Percentiles rank a stretch among this genome's conserved stretches.
phyloP scores from a whole-genome alignment of 92 coral and sea anemone species.

The Actinostola sp. region DNA sequence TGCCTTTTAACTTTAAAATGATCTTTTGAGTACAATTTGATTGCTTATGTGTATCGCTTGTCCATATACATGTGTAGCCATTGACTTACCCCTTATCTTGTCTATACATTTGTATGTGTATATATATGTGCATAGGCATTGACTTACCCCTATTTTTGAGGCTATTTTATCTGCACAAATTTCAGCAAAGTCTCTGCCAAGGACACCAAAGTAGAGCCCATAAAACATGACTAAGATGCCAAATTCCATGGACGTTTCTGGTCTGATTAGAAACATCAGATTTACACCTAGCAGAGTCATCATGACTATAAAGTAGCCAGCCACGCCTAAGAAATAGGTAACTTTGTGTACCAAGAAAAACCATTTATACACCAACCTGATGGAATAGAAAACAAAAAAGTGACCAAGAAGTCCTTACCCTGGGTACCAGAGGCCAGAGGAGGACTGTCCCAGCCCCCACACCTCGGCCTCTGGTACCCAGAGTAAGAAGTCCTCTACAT shows the following conservation, averaged over 20 bases:
- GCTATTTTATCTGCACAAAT: slow-evolving; percentile 99
- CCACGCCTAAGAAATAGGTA: slow-evolving; percentile 85
- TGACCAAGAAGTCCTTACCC: too few relatives aligned
- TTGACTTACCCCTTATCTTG: too few relatives aligned
- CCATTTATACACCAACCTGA: slow-evolving; percentile 98
- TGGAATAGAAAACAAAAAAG: too few relatives aligned
- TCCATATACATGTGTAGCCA: too few relatives aligned
- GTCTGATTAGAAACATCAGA: slow-evolving; percentile 79
- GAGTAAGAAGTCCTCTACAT: too few relatives aligned
- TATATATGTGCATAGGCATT: background rate
- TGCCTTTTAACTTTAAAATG: too few relatives aligned
- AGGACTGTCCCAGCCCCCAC: too few relatives aligned
- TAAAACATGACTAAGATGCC: slow-evolving; percentile 89
- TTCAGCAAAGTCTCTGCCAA: slow-evolving; percentile 99
- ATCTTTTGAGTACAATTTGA: too few relatives aligned
- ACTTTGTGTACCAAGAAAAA: slow-evolving; percentile 85
- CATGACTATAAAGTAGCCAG: slow-evolving; percentile 89
- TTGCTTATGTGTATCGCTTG: too few relatives aligned
- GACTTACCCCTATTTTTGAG: slow-evolving; percentile 96
- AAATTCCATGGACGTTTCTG: slow-evolving; percentile 94
- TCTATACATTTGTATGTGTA: background rate
- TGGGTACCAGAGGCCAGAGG: too few relatives aligned
- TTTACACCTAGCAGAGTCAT: slow-evolving; percentile 88
- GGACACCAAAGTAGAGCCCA: slow-evolving; percentile 97
- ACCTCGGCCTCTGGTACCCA: too few relatives aligned